Evolutionary conservation across 2,797 vertebrate genomes (phyloP), one percentile per base, ranked within the genome.

Genomic region (Eleutherodactylus coqui): DNA sequence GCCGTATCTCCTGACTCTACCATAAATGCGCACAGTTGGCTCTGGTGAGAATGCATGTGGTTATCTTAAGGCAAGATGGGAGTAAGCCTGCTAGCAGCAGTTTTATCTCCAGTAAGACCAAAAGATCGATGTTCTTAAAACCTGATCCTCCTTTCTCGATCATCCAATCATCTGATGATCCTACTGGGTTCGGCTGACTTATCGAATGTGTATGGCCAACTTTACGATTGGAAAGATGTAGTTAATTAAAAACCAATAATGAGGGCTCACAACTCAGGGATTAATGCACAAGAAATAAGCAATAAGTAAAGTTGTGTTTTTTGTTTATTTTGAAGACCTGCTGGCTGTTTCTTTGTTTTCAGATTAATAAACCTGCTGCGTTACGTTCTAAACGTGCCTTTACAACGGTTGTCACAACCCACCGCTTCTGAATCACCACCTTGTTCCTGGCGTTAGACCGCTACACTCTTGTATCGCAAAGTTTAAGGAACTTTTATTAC

Each of bases 181-280:
- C 60, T 32, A 60, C 60, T 32, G n/a, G 55, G 24, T 58, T 62
- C 60, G 13, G n/a, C n/a, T 10, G n/a, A 58, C 55, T 24, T n/a
- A 60, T 60, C 10, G 13, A 32, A 64, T 34, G 14, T 34, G 32
- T 34, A 32, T 27, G 21, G 60, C 27, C 29, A 32, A 11, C 58
- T 29, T 27, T 60, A 13, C 10, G 29, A 29, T 29, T 55, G 51
- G 58, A 14, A 29, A 13, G 27, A 60, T 29, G 55, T 58, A 58
- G 55, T 58, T 58, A 3, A 3, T n/a, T n/a, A 32, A 17, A 38
- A 38, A 4, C 36, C 19, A 27, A 41, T 27, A 14, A 45, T 45
- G 41, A 53, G 85, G 60, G 58, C 79, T 82, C 24, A 34, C 36
- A 69, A 24, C 85, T 86, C 79, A 82, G 85, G 85, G 85, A 86